These are phyloP conservation scores for Eilema sororculum DNA, from an alignment of 2,888 invertebrate species.

Conservation along the genomic window DNA sequence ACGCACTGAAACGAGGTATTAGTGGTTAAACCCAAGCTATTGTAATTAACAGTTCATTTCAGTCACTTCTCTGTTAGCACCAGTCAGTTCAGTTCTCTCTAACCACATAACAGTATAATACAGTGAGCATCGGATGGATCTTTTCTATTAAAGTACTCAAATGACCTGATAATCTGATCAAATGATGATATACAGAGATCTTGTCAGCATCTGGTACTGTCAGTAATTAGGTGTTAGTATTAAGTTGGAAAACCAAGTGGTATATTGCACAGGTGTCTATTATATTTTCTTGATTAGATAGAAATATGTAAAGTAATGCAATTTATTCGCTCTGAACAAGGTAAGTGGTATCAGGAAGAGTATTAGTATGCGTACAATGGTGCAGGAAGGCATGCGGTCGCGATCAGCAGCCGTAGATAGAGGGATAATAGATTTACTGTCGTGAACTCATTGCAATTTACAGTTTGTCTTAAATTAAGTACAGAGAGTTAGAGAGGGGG, in stretches of 20 bases:
- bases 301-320: conserved; percentile 30
- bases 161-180: too few relatives aligned
- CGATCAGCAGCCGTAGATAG: conserved; percentile 25
- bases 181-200: background rate
- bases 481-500: too few relatives aligned
- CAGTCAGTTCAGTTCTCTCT: background rate
- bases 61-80: background rate
- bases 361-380: conserved; percentile 42
- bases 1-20: too few relatives aligned
- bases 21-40: background rate
- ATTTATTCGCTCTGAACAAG: conserved; percentile 32
- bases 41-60: too few relatives aligned
- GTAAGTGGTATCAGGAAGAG: conserved; percentile 31
- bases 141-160: too few relatives aligned
- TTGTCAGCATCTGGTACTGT: background rate
- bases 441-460: background rate
- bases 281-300: conserved; percentile 5
- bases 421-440: conserved; percentile 18
- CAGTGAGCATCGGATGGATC: too few relatives aligned
- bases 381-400: conserved; percentile 31
- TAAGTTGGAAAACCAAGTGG: background rate
- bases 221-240: background rate
- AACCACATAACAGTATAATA: too few relatives aligned
- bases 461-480: background rate
- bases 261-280: background rate